phyloP scores from a whole-genome alignment of 2,113 vertebrate species.

The Heliornis fulica region DNA sequence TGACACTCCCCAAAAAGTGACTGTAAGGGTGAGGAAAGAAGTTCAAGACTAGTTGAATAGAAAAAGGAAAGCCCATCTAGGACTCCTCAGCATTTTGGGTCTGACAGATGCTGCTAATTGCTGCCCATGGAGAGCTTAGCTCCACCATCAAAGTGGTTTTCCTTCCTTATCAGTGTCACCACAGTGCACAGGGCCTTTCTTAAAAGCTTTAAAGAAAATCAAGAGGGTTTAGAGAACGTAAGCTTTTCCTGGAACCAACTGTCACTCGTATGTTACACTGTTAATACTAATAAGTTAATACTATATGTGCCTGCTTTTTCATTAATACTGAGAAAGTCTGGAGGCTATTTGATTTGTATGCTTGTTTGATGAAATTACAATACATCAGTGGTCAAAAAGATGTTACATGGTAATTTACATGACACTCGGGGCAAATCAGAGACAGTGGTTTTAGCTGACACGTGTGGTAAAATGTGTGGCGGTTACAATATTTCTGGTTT shows the following conservation, averaged over 20 bases:
- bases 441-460: not conserved
- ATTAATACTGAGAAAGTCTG: not conserved
- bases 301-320: not conserved
- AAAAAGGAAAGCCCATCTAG: not conserved
- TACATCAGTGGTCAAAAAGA: not conserved
- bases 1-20: not conserved
- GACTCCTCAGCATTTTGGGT: not conserved
- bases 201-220: not conserved
- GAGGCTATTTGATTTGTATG: not conserved
- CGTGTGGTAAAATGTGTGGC: not conserved
- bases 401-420: not conserved
- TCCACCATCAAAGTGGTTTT: not conserved
- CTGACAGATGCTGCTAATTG: not conserved
- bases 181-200: slow-evolving; percentile 2
- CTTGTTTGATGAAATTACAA: slow-evolving; percentile 27
- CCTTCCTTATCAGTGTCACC: slow-evolving; percentile 3
- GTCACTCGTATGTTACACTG: not conserved
- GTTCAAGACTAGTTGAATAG: not conserved
- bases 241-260: not conserved
- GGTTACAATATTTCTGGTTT: not conserved
- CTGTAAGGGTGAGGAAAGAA: not conserved
- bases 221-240: slow-evolving; percentile 1
- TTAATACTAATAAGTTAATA: slow-evolving; percentile 35
- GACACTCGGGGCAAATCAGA: not conserved
- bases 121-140: not conserved